Base-by-base conservation (phyloP, 2,113 vertebrate genomes). In the Colinus virginianus region DNA sequence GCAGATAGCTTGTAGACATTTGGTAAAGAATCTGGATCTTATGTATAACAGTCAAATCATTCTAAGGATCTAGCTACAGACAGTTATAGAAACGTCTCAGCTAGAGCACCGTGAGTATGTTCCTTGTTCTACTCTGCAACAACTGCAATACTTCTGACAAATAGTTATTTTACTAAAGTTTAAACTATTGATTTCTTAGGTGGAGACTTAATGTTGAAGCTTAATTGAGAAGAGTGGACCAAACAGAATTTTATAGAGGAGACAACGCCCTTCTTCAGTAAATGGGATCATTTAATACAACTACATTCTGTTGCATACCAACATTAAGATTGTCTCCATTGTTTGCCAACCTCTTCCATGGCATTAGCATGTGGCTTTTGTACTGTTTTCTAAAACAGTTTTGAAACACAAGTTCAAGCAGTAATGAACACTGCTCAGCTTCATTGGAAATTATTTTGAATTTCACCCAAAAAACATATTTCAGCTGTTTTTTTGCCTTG, bases 401-500 rank as follows among this genome's bases (percentile, higher is more conserved):
- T 82, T 64, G 7, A 87, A 89, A 59, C 5, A 36, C 4, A 40
- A 23, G 5, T n/a, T 22, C 6, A 59, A 78, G 1, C 16, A 51
- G 21, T 25, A 56, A 4, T n/a, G 19, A 55, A 30, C 2, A 45
- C 36, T 76, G 88, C 30, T 70, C 34, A 53, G 13, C 42, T 93
- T 48, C 36, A 91, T 9, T 71, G 11, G 17, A 46, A 87, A 30
- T 55, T 5, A 21, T 51, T 90, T 87, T 30, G 25, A 74, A 93
- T 69, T 84, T 74, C 34, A 11, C 6, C 46, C 11, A 40, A 61
- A 58, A 59, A 7, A 43, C 1, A 2, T 61, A 79, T 91, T 92
- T 46, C 51, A 90, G 28, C 55, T 92, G 16, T 11, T 93, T 82
- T 89, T 89, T 90, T 71, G 46, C 13, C 46, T 6, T 68, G 19